These are phyloP conservation scores for Poecile montanus DNA, from an alignment of 2,797 vertebrate genomes.

Conservation along the genomic window DNA sequence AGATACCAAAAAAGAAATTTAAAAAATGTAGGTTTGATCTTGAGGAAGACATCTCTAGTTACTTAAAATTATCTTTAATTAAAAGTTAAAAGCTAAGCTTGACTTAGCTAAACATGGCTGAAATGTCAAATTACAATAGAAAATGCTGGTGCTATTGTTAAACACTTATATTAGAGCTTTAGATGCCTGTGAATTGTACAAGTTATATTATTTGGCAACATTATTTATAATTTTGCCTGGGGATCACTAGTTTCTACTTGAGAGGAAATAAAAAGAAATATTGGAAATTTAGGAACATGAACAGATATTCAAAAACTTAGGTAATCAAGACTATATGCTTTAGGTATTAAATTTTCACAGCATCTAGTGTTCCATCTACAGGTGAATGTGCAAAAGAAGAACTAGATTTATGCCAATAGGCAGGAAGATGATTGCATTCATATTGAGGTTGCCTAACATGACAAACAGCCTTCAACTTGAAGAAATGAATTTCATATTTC, in stretches of 20 bases:
- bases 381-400: background rate
- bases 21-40: background rate
- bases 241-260: background rate
- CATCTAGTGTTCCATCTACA: background rate
- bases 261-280: background rate
- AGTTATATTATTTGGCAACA: background rate
- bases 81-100: background rate
- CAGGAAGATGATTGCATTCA: background rate
- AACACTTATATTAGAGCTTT: background rate
- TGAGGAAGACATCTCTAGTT: background rate
- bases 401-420: background rate
- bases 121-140: background rate
- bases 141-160: background rate
- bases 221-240: background rate
- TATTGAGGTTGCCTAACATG: background rate
- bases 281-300: background rate
- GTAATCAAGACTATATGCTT: background rate
- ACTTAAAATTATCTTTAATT: background rate
- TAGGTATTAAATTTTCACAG: background rate
- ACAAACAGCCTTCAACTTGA: background rate
- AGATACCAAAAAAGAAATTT: background rate
- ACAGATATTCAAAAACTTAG: background rate
- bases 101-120: background rate
- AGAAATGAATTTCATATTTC: background rate
- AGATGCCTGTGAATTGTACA: background rate